Percentiles rank a stretch among this genome's conserved stretches.
Conservation (phyloP, 1,140 invertebrate species). For the Drosophila mojavensis region DNA sequence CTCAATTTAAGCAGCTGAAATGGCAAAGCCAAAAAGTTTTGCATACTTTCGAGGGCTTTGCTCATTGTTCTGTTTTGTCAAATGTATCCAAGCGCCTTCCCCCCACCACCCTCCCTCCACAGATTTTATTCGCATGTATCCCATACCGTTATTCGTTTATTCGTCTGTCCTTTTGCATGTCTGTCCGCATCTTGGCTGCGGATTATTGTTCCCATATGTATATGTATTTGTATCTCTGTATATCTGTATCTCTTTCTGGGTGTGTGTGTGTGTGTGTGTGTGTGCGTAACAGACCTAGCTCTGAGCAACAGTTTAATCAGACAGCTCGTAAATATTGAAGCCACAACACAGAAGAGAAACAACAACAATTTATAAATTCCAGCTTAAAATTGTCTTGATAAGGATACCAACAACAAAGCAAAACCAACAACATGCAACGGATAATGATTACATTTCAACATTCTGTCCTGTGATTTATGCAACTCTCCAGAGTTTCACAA, state of each 20-base stretch:
- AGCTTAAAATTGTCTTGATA: slow-evolving; percentile 32
- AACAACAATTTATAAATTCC: slow-evolving; percentile 32
- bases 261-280: neutral
- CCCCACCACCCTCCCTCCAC: neutral
- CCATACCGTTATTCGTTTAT: neutral
- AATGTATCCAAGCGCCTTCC: slow-evolving; percentile 24
- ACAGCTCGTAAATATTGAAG: slow-evolving; percentile 49
- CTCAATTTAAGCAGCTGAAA: slow-evolving; percentile 50
- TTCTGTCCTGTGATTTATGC: neutral
- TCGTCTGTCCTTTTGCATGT: neutral
- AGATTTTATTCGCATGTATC: slow-evolving; percentile 27
- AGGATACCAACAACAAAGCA: neutral
- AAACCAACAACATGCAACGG: neutral
- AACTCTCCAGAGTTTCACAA: neutral
- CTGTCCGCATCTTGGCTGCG: slow-evolving; percentile 21
- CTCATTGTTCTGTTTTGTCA: slow-evolving; percentile 47
- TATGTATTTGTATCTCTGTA: neutral
- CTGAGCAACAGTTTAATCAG: slow-evolving; percentile 53
- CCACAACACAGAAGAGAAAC: slow-evolving; percentile 28
- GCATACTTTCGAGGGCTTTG: slow-evolving; percentile 46
- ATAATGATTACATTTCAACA: slow-evolving; percentile 18
- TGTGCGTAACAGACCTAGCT: slow-evolving; percentile 30
- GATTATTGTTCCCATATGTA: slow-evolving; percentile 39
- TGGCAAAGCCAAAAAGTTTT: slow-evolving; percentile 49
- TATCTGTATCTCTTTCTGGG: neutral